A percentile compares a stretch with the other conserved stretches of the same genome.
Conservation (phyloP, 2,888 invertebrate species). For the Ormia ochracea region DNA sequence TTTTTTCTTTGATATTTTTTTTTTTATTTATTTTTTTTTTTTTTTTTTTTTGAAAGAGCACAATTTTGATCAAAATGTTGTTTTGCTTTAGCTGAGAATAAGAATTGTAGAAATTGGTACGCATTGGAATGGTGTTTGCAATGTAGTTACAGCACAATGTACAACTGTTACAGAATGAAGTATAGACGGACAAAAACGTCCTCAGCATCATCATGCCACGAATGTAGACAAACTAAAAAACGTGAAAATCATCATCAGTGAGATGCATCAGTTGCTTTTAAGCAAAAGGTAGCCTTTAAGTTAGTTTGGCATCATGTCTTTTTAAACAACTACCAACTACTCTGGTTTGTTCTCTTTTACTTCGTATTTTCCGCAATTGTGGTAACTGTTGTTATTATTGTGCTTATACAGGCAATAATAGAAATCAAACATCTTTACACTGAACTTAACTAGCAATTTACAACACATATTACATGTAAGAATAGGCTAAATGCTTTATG, state of each 20-base stretch:
- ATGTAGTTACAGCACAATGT: constrained; percentile 64
- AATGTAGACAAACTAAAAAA: constrained; percentile 52
- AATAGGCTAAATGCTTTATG: constrained; percentile 62
- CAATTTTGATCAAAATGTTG: constrained; percentile 59
- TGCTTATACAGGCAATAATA: constrained; percentile 47
- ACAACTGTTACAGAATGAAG: constrained; percentile 50
- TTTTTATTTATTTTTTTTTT: constrained; percentile 4
- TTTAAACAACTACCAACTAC: constrained; percentile 58
- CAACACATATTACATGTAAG: constrained; percentile 62
- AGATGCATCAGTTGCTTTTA: constrained; percentile 53
- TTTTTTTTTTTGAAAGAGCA: not conserved
- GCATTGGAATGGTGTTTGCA: constrained; percentile 67
- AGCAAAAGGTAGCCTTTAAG: constrained; percentile 56
- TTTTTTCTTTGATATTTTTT: constrained; percentile 21
- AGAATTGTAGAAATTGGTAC: constrained; percentile 65
- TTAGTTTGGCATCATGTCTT: constrained; percentile 60
- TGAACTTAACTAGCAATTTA: constrained; percentile 62
- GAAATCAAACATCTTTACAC: constrained; percentile 63
- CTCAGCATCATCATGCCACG: constrained; percentile 51
- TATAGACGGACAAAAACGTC: constrained; percentile 42
- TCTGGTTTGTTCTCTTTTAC: constrained; percentile 46
- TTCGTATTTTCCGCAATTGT: constrained; percentile 8
- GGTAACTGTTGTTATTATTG: constrained; percentile 48
- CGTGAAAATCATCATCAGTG: constrained; percentile 62
- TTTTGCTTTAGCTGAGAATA: constrained; percentile 40